Evolutionary conservation across 2,888 invertebrate genomes (phyloP).

Genomic region (Deilephila porcellus): DNA sequence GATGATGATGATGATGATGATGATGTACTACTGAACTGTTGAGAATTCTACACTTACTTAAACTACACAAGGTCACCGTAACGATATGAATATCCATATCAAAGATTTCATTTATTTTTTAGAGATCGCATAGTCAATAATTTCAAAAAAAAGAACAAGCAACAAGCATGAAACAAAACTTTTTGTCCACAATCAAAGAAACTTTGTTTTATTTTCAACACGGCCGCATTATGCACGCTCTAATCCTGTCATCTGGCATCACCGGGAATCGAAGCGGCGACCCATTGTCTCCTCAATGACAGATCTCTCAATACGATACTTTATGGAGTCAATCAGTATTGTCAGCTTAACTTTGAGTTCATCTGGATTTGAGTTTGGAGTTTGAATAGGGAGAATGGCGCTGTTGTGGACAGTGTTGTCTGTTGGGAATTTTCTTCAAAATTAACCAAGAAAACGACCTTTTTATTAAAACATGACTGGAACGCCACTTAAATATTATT

Average conservation of each 20-base stretch:
- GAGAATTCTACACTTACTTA: too few species aligned
- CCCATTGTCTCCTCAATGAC: conserved; percentile 77
- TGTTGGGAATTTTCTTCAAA: too few species aligned
- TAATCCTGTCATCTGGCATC: conserved; percentile 67
- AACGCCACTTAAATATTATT: too few species aligned
- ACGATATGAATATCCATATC: too few species aligned
- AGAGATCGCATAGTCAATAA: too few species aligned
- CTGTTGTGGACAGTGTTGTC: conserved; percentile 31
- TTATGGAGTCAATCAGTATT: conserved; percentile 81
- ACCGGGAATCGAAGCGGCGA: conserved; percentile 66
- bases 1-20: too few species aligned
- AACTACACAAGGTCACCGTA: too few species aligned
- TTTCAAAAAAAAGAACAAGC: too few species aligned
- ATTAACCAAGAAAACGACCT: too few species aligned
- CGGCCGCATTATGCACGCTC: conserved; percentile 40
- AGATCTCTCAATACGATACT: conserved; percentile 77
- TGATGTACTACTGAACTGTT: too few species aligned
- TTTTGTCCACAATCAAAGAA: conserved; percentile 35
- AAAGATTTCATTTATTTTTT: too few species aligned
- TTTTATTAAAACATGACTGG: too few species aligned
- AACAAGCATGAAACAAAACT: not conserved
- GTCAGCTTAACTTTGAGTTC: conserved; percentile 70
- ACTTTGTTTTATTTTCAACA: conserved; percentile 34
- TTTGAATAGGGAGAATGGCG: conserved; percentile 50
- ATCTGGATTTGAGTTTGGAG: conserved; percentile 66